Evolutionary conservation across 1,140 invertebrate species (phyloP), one percentile per base, ranked within the genome.

Genomic region (Leptopilina boulardi): DNA sequence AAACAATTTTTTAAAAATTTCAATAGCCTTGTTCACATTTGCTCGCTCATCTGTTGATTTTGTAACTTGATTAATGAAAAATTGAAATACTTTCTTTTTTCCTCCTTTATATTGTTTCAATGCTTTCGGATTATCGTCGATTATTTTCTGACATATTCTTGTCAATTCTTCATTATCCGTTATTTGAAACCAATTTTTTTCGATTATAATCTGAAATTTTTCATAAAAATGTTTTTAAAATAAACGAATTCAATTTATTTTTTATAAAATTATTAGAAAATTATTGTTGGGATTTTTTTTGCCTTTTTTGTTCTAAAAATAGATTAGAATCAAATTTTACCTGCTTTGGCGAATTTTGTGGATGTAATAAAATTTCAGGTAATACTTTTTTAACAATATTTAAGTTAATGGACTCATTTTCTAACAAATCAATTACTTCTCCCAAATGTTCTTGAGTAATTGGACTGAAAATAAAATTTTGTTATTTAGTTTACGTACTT

Each of bases 71-170:
- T 92, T 93, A 34, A 94, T 83, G 51, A 96, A 92, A 66, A 92
- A 92, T 79, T 92, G 93, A 70, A 95, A 92, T 4, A 94, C 92
- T 89, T 95, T 95, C 2, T 81, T 88, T 87, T 96, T 96, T n/a
- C 95, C 95, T 5, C 89, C 89, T 88, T 93, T 94, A 83, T 94
- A 96, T 80, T 93, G 90, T 80, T 91, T 89, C 11, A 95, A 94
- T 54, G 94, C 84, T 87, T 95, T 94, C 23, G 93, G 91, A 91
- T 96, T 95, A 78, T 94, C 92, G 19, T 93, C 81, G 26, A 97
- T 88, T 0, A 94, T 89, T 85, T 93, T 85, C 56, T 89, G 78
- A 88, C 95, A 96, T 38, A 94, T 88, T 81, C 92, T 87, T 54
- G 87, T 91, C 74, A 97, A 92, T 87, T 92, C 89, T 19, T 87